Conservation (phyloP, 2,113 vertebrate species). For the Callithrix jacchus region DNA sequence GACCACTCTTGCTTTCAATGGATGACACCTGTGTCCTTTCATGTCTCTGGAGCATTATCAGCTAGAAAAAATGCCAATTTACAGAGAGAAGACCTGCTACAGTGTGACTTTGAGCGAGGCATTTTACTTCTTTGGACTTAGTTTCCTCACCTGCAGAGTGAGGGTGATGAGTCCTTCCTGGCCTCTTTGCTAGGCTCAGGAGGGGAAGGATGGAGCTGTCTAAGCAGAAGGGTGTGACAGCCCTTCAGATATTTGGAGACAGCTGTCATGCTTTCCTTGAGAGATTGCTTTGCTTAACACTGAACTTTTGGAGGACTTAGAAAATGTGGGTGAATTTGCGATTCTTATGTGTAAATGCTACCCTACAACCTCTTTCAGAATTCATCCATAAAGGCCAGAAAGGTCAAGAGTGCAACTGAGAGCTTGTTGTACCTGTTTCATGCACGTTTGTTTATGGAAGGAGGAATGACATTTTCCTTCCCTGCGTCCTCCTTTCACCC, state of each 20-base stretch:
- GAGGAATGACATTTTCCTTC: not conserved
- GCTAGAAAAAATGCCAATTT: not conserved
- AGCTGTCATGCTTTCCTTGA: not conserved
- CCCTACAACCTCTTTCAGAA: not conserved
- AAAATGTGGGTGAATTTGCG: not conserved
- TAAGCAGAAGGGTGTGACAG: too few species aligned
- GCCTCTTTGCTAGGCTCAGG: not conserved
- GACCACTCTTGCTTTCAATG: fast-evolving
- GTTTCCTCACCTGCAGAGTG: not conserved
- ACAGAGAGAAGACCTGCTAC: not conserved
- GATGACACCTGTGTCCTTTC: not conserved
- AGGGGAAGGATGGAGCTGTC: not conserved
- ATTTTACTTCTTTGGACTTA: not conserved
- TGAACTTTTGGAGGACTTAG: not conserved
- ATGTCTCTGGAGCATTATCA: not conserved
- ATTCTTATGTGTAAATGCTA: not conserved
- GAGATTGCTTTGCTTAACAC: not conserved
- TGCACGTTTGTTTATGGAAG: not conserved
- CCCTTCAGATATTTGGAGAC: not conserved
- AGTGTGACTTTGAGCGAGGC: not conserved
- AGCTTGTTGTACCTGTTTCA: not conserved
- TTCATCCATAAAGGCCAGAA: not conserved
- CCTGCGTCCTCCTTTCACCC: fast-evolving
- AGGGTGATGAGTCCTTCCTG: not conserved
- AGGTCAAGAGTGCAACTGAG: not conserved